A percentile compares a stretch with the other conserved stretches of the same genome.
phyloP scores from a whole-genome alignment of 2,888 invertebrate genomes.

The Lasioglossum oenotherae region DNA sequence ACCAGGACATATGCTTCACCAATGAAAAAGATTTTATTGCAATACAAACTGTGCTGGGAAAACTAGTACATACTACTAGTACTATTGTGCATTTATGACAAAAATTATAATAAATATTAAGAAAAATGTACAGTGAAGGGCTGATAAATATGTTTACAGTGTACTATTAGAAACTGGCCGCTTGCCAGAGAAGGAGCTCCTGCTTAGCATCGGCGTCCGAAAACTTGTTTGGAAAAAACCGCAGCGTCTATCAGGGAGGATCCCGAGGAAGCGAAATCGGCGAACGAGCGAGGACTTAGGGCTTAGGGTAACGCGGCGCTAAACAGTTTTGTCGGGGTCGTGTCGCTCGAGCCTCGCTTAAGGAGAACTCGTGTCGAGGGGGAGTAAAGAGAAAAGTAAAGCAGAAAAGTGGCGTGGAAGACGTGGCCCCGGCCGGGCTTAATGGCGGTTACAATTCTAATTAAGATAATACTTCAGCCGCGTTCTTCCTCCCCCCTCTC shows the following conservation, averaged over 20 bases:
- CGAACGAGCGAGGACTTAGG: background rate
- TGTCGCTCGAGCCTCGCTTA: background rate
- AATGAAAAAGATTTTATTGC: background rate
- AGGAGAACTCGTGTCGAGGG: constrained; percentile 6
- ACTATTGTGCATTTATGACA: no score
- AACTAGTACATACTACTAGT: no score
- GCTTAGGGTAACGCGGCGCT: constrained; percentile 2
- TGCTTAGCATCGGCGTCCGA: background rate
- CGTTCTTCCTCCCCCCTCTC: background rate
- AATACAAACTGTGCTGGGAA: no score
- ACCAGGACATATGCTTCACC: background rate
- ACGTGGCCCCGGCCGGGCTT: constrained; percentile 15
- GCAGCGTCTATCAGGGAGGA: background rate
- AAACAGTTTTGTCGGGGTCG: constrained; percentile 6
- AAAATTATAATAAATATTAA: no score
- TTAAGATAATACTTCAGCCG: constrained; percentile 72
- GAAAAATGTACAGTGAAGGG: no score
- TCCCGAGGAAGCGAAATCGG: background rate
- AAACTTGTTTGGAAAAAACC: background rate
- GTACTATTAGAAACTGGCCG: background rate
- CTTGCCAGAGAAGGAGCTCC: background rate
- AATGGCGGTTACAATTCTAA: constrained; percentile 69
- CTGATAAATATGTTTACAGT: background rate
- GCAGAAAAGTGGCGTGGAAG: constrained; percentile 14
- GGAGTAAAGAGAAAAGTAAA: constrained; percentile 10